These are phyloP conservation scores for Rattus norvegicus DNA, from an alignment of 2,113 vertebrate species.

Conservation along the genomic window GRCr8 NC_086032.1:89258001-89258500, in stretches of 20 bases:
- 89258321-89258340: constrained; percentile 59
- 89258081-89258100: not conserved
- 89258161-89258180: not conserved
- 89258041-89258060: not conserved
- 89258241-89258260: constrained; percentile 62
- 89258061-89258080: not conserved
- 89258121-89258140: not conserved
- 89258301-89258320: constrained; percentile 66
- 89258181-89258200: not conserved
- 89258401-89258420: constrained; percentile 67
- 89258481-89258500: constrained; percentile 60
- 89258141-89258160: not conserved
- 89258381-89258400: constrained; percentile 59
- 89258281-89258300: constrained; percentile 68
- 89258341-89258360: constrained; percentile 64
- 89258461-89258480: constrained; percentile 74
- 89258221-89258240: constrained; percentile 64
- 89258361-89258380: constrained; percentile 78
- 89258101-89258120: not conserved
- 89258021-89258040: not conserved
- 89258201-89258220: not conserved
- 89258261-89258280: constrained; percentile 68
- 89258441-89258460: not conserved
- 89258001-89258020: not conserved
- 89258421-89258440: constrained; percentile 63